Evolutionary conservation across 2,888 invertebrate species (phyloP), one percentile per base, ranked within the genome.

Genomic region (Pseudococcus viburni): DNA sequence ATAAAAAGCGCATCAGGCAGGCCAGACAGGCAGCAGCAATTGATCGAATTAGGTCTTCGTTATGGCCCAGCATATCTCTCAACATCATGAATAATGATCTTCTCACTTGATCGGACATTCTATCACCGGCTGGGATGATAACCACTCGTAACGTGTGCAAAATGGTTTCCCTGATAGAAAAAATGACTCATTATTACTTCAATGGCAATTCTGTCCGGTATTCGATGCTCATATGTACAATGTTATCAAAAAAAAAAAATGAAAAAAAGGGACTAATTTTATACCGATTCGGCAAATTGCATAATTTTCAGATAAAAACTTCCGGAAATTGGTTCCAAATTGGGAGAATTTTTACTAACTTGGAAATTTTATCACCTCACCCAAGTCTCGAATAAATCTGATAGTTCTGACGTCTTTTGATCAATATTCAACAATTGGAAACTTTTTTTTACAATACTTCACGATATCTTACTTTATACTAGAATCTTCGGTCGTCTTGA

Each of bases 1-100:
- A 93, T 89, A 98, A 93, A 93, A 95, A 95, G 92, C 94, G 94
- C 91, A 95, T 93, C 89, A 98, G 92, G 1, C 97, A 96, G 22
- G 98, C 98, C 85, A 98, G 93, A 92, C 98, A 98, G 59, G 98
- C 98, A 17, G 97, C 97, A 5, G 96, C 96, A 55, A 96, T 94
- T 90, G 93, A 94, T 90, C 98, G 94, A 6, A 96, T 95, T 6
- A 94, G 93, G 91, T 98, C 98, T 91, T 98, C 98, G 3, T 94
- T 91, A 91, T 95, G 94, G 39, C 94, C 94, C 90, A 96, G 93
- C 92, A 96, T 93, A 83, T 93, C 92, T 42, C 93, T 91, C 84
- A 97, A 92, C 46, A 96, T 95, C 1, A 92, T 91, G 91, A 95
- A 94, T 55, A 97, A 93, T 91, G 94, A 94, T 90, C 96, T 95